A percentile compares a stretch with the other conserved stretches of the same genome.
phyloP scores from a whole-genome alignment of 1,140 invertebrate genomes.

The Colletes gigas region DNA sequence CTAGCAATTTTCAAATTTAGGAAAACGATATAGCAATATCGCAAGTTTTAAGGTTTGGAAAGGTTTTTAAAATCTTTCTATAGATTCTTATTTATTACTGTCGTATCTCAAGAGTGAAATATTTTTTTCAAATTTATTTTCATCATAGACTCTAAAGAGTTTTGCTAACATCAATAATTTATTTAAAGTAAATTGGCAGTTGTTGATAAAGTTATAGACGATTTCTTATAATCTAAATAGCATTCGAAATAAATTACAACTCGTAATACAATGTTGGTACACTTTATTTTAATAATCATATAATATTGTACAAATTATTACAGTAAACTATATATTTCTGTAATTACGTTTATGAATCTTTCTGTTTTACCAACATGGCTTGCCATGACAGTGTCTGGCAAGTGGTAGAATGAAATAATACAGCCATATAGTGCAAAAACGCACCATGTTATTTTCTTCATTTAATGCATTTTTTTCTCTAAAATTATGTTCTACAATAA shows the following conservation, averaged over 20 bases:
- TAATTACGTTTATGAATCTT: conserved; percentile 78
- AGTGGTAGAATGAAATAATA: conserved; percentile 77
- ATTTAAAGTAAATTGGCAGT: background rate
- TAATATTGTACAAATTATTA: conserved; percentile 82
- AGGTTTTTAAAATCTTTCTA: too few relatives aligned
- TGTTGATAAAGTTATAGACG: background rate
- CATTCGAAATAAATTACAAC: conserved; percentile 19
- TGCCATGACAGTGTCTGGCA: conserved; percentile 73
- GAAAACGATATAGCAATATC: too few relatives aligned
- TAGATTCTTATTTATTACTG: background rate
- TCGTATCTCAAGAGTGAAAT: background rate
- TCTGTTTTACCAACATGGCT: conserved; percentile 77
- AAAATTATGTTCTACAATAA: conserved; percentile 78
- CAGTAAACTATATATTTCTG: conserved; percentile 80
- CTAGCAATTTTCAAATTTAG: too few relatives aligned
- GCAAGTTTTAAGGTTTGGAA: too few relatives aligned
- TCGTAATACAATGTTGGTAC: conserved; percentile 79
- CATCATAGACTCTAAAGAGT: background rate
- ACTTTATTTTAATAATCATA: conserved; percentile 80
- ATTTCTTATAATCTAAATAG: background rate
- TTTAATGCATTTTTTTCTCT: conserved; percentile 58
- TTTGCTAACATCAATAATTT: too few relatives aligned
- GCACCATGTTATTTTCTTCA: conserved; percentile 63
- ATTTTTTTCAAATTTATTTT: background rate
- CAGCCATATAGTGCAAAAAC: conserved; percentile 72